Base-by-base conservation (phyloP, 2,113 vertebrate species). In the Campylomormyrus tamandua region DNA sequence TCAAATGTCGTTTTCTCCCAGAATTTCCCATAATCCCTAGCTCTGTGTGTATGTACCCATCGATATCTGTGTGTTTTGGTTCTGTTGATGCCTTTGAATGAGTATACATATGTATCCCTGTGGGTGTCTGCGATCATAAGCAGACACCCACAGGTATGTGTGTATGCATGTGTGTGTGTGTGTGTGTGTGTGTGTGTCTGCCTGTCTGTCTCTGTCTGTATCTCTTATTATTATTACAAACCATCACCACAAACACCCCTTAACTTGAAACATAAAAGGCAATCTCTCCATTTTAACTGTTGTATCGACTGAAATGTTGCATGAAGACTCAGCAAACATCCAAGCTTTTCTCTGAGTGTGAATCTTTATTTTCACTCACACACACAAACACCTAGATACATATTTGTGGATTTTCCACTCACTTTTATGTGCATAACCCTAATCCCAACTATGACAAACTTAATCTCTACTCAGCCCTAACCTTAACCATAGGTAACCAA, bases 41-140 rank as follows among this genome's bases (percentile, higher is more conserved):
- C 80, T 45, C 42, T 94, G 87, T 83, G 87, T 49, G 84, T 15
- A 87, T 90, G 88, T 89, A 50, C 3, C 42, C 13, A 45, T 88
- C 39, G 15, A 66, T 83, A 24, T 42, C 27, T 45, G 35, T 87
- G 45, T 87, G 74, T 74, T 48, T 4, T 74, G 62, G 46, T 46
- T 87, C 17, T 39, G 13, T 39, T 39, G 27, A 35, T 39, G 31
- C 70, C 70, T 74, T 74, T 84, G 39, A 77, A 77, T 87, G 66
- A 24, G 31, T 39, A 15, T 90, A 86, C 53, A 74, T 48, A 10
- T 27, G 83, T 49, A 31, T 84, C 39, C 3, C 3, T 52, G 27
- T 46, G 83, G 8, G 17, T 19, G 17, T 84, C 24, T 52, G 48
- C 19, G 1, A 50, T 19, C 49, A 3, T 35, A 88, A 42, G 35